Evolutionary conservation across 1,140 invertebrate genomes (phyloP), one percentile per base, ranked within the genome.

Genomic region (Drosophila persimilis): DNA sequence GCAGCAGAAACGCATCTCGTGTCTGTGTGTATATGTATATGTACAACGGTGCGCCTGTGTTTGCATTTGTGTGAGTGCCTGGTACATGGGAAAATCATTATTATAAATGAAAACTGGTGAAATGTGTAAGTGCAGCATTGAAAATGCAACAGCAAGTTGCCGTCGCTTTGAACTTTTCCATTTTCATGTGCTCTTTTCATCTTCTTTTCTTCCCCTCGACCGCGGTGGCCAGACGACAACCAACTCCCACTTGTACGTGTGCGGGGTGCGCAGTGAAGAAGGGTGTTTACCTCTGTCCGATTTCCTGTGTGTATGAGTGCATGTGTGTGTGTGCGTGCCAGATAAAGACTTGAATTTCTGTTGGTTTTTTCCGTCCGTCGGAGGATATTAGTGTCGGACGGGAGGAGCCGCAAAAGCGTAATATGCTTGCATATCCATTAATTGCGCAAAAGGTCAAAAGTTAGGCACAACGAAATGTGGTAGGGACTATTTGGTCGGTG

Each of bases 91-190:
- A 86, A 86, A 86, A 89, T 69, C 59, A 72, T 81, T 79, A 83
- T 88, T 75, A 86, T 88, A 79, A 86, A 86, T 86, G 78, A 88
- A 86, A 86, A 86, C 51, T 56, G 29, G 66, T 66, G 84, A 89
- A 88, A 88, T 88, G 83, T 88, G 83, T 88, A 88, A 86, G 84
- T 88, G 71, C 50, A 66, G 52, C 58, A 69, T 43, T 50, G 57
- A 50, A 78, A 78, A 69, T 54, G 52, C 48, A 55, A 63, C 39
- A 61, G 15, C 39, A 24, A 45, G 9, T 60, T 54, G 39, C 43
- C 13, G 46, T 64, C 46, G 35, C 73, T 81, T 61, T 71, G 58
- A 86, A 81, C 60, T 86, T 77, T 70, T 62, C 48, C 50, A 80
- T 77, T 81, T 81, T 71, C 61, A 61, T 77, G 65, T 72, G 75